Evolutionary conservation across 2,797 vertebrate species (phyloP), one percentile per base, ranked within the genome.

Genomic region (Oreochromis mossambicus): DNA sequence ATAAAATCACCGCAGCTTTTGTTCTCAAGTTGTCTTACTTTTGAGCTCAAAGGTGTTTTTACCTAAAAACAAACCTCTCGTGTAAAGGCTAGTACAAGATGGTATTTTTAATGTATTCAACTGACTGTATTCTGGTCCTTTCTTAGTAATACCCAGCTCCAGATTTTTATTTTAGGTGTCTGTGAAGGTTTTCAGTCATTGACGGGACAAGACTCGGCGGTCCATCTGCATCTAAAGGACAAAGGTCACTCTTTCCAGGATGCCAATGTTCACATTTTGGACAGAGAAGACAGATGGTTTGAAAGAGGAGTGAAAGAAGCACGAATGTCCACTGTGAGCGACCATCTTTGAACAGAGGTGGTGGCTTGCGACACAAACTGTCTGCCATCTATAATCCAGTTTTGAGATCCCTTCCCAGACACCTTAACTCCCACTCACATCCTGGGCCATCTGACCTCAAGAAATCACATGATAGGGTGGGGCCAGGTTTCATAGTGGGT

Each of bases 401-500:
- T 56, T 29, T 56, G 54, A 56, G 54, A 0, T 29, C 54, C 54
- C 4, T 55, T 26, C 24, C 52, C 52, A 26, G 21, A 14, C 54
- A 3, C 54, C 54, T 55, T 29, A 56, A 56, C 24, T 3, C 54
- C 13, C 0, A 56, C 24, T 56, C 54, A 29, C 54, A 56, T 29
- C 54, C 54, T 29, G 54, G 8, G 0, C 26, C 14, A 15, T 29
- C 4, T 56, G 26, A 56, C 26, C 26, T 56, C 8, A 56, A 3
- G 5, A 58, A 58, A 32, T 58, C 26, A 32, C 15, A 0, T 32
- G 15, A 58, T 10, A 58, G 8, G 55, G 55, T 6, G 14, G 8
- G 55, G 14, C 5, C 0, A 0, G 26, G 55, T 1, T 58, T 58
- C 55, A 32, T 1, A 32, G 0, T 17, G 14, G 26, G 0, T 6